Evolutionary conservation across 2,797 vertebrate genomes (phyloP).

Genomic region (Dipus sagitta): DNA sequence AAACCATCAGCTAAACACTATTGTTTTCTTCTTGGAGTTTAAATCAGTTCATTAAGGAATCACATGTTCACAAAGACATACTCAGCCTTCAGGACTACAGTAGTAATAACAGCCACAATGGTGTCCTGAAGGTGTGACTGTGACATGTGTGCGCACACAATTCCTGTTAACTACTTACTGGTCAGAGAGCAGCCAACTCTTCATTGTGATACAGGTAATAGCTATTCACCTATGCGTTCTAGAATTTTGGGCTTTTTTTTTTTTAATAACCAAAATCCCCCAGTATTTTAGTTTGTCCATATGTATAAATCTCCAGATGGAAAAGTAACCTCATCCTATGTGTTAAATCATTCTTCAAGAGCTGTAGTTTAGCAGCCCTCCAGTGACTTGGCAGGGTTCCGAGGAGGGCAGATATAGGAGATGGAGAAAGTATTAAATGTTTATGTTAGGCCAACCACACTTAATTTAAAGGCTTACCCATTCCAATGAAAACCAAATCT

Average conservation of each 20-base stretch:
- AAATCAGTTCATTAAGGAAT: neutral
- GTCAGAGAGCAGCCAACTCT: neutral
- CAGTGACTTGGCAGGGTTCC: conserved; percentile 36
- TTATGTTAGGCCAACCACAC: conserved; percentile 75
- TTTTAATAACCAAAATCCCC: conserved; percentile 27
- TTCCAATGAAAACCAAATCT: conserved; percentile 73
- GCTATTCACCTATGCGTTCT: conserved; percentile 8
- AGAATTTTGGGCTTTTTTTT: neutral
- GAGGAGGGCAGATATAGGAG: conserved; percentile 46
- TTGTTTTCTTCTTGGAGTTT: conserved; percentile 10
- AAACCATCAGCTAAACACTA: neutral
- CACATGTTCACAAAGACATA: neutral
- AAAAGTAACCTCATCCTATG: conserved; percentile 60
- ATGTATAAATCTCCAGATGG: conserved; percentile 63
- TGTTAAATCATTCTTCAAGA: conserved; percentile 69
- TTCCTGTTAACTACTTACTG: neutral
- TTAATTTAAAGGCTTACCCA: conserved; percentile 72
- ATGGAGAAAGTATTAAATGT: conserved; percentile 72
- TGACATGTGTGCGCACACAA: neutral
- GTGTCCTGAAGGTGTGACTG: neutral
- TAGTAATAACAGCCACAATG: neutral
- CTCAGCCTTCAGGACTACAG: neutral
- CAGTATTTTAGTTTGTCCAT: conserved; percentile 45
- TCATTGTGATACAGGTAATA: neutral
- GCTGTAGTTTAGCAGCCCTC: conserved; percentile 64